Base-by-base conservation (phyloP, 2,888 invertebrate species). In the Drosophila nigricruria region DNA sequence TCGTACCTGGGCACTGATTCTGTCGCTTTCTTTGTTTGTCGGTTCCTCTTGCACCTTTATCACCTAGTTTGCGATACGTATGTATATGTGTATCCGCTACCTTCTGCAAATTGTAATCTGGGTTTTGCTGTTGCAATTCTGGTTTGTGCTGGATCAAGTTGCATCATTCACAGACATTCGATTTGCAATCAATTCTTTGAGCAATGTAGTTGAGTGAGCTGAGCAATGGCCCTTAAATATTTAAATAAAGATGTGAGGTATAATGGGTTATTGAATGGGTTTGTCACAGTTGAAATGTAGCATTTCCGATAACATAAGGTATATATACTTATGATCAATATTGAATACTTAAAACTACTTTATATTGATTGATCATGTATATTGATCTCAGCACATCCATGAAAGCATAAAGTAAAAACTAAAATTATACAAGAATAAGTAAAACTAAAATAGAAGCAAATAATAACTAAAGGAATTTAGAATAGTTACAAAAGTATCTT, bases 1-100 rank as follows among this genome's bases (percentile, higher is more conserved):
- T 49, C 32, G 32, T 49, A 49, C 49, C 49, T 49, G 49, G 8
- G 49, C 32, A 32, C 14, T 14, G 49, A 49, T 49, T 30, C 32
- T 12, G 30, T 49, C 49, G 49, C 30, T 20, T 30, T 32, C 49
- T 49, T 49, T 49, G 49, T 20, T 30, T 30, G 8, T 30, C 47
- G n/a, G 16, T 47, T 10, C 30, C 30, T 25, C 49, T 49, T 30
- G 30, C 30, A 32, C 12, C 49, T 32, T 20, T 32, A 49, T 49
- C 18, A 12, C 14, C 30, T 30, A 30, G 47, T 27, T 47, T 27
- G 9, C 4, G 10, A 47, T 45, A 1, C 18, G 3, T 10, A 40
- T 4, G 20, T 12, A 20, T 23, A 4, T 8, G n/a, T 18, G 30
- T 32, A 49, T 49, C 49, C 20, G 30, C 4, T 49, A 49, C 32